Evolutionary conservation across 2,113 vertebrate species (phyloP).

Genomic region (Notiomystis cincta): DNA sequence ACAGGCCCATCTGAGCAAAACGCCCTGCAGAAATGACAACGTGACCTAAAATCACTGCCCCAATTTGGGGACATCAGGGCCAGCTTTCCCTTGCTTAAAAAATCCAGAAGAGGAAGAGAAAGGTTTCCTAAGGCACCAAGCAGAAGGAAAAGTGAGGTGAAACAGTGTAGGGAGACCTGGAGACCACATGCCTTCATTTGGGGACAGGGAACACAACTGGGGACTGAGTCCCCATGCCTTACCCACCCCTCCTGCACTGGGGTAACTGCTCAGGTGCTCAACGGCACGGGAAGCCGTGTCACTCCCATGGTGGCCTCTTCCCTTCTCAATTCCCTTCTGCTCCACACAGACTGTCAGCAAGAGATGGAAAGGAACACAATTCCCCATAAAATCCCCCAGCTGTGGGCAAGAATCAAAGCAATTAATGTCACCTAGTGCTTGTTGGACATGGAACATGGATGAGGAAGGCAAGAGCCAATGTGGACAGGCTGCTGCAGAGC

Average conservation of each 20-base stretch:
- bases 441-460: rapidly evolving
- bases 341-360: not conserved
- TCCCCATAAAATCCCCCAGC: not conserved
- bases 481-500: not conserved
- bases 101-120: not conserved
- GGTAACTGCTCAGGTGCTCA: not conserved
- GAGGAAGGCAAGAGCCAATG: rapidly evolving
- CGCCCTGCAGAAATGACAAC: not conserved
- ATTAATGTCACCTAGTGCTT: not conserved
- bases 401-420: not conserved
- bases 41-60: not conserved
- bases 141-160: not conserved
- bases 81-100: not conserved
- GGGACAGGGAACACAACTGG: not conserved
- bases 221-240: not conserved
- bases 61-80: too few relatives aligned
- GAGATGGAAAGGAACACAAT: not conserved
- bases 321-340: not conserved
- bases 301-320: not conserved
- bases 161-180: rapidly evolving
- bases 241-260: not conserved
- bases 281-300: too few relatives aligned
- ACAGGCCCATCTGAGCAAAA: not conserved
- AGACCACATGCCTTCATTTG: too few relatives aligned
- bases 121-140: not conserved